These are phyloP conservation scores for Nycticebus coucang DNA, from an alignment of 2,113 vertebrate species.

Conservation along the genomic window DNA sequence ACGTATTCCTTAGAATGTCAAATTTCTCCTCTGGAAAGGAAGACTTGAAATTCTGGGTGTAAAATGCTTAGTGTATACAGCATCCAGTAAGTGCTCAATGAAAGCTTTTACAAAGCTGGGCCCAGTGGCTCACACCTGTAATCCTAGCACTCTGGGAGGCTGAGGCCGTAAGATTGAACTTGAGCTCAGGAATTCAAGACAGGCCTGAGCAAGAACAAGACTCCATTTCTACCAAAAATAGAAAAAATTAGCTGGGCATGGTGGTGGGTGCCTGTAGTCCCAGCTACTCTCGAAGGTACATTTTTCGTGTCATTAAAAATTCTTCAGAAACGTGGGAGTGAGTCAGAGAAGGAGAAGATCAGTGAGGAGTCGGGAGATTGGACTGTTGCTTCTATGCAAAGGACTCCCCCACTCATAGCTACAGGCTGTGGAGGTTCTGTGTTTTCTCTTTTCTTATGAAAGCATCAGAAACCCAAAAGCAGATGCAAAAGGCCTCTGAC, in stretches of 20 bases:
- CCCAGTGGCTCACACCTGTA: too few relatives aligned
- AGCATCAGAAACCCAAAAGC: background rate
- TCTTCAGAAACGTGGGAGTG: background rate
- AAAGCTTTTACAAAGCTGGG: background rate
- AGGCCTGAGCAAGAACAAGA: too few relatives aligned
- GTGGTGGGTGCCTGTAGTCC: too few relatives aligned
- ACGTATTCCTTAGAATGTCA: background rate
- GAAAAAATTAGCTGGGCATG: too few relatives aligned
- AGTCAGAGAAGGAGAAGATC: background rate
- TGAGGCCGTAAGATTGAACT: too few relatives aligned
- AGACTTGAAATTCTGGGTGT: background rate
- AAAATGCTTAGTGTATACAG: background rate
- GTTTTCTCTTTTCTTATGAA: background rate
- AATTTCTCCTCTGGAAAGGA: background rate
- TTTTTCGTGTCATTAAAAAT: background rate
- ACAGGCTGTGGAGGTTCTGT: background rate
- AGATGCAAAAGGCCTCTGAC: background rate
- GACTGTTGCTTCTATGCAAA: background rate
- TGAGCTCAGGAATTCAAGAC: too few relatives aligned
- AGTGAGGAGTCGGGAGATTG: background rate
- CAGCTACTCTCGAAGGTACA: background rate
- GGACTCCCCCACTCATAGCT: background rate
- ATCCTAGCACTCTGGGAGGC: too few relatives aligned
- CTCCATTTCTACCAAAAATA: too few relatives aligned
- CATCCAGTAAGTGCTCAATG: too few relatives aligned